Evolutionary conservation across 2,113 vertebrate genomes (phyloP), one percentile per base, ranked within the genome.

Genomic region (Pseudorhombus dupliciocellatus): DNA sequence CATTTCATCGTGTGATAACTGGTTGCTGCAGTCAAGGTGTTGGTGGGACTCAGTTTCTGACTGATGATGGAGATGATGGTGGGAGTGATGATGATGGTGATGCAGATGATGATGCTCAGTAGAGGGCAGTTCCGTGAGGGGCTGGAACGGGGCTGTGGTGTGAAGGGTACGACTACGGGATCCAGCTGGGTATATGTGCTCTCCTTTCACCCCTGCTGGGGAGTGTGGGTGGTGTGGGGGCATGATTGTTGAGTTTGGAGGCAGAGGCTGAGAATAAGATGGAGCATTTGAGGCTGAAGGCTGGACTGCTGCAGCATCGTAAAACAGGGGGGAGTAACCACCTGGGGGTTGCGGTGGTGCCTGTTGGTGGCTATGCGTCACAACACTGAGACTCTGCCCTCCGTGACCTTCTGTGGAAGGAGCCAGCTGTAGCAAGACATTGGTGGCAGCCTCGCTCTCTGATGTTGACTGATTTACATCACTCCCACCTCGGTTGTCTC

Each of bases 381-480:
- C 86, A 7, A 91, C 87, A 48, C 83, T 79, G 25, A 93, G 90
- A 77, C 87, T 74, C 71, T 90, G 93, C 60, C 90, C 91, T 70
- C 83, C 91, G 2, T 93, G 93, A 53, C 63, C 57, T 72, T 92
- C 92, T 53, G 81, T 64, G 26, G 91, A 64, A 28, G 93, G 93
- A 24, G 92, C 90, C 83, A 94, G 93, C 80, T 94, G 94, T 16
- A 94, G 63, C 90, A 96, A 66, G 87, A 95, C 80, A 89, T 85
- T 80, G 88, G 96, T 81, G 90, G 93, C 94, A 26, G 94, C 94
- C 83, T 94, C 93, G 1, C 91, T 94, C 79, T 94, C 94, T 3
- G 93, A 91, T 24, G 91, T 44, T 16, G 93, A 87, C 87, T 89
- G 91, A 79, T 86, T 84, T 30, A 90, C 89, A 48, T 74, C 90